Evolutionary conservation across 2,888 invertebrate genomes (phyloP).

Genomic region (Pollenia angustigena): DNA sequence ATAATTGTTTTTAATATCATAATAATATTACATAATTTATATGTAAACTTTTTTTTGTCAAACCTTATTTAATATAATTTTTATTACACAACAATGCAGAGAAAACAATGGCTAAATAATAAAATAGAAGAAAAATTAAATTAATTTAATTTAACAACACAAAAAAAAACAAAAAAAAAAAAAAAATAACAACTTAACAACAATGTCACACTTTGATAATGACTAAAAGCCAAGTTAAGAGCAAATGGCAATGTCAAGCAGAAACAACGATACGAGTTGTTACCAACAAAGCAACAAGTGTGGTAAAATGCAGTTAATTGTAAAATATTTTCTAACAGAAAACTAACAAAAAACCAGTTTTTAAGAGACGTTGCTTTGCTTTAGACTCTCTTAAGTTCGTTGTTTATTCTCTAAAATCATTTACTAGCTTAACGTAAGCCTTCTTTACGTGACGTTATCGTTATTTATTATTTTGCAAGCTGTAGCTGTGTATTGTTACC

Average conservation of each 20-base stretch:
- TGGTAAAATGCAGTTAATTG: conserved; percentile 23
- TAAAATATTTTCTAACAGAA: not conserved
- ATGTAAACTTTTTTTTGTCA: not conserved
- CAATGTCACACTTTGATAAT: conserved; percentile 35
- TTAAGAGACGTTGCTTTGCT: conserved; percentile 5
- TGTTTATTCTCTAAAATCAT: conserved; percentile 44
- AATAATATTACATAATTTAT: conserved; percentile 13
- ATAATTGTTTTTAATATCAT: not conserved
- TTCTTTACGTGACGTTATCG: conserved; percentile 49
- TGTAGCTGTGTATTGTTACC: not conserved
- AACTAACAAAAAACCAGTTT: not conserved
- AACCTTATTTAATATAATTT: not conserved
- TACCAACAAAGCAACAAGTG: conserved; percentile 34
- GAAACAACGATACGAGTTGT: not conserved
- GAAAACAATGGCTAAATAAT: not conserved
- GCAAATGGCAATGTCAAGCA: conserved; percentile 12
- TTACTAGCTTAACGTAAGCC: conserved; percentile 34
- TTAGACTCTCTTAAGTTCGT: conserved; percentile 2
- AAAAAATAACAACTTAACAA: not conserved
- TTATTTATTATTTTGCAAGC: not conserved
- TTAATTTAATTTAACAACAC: not conserved
- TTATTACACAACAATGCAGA: conserved; percentile 13
- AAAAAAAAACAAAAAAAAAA: too few relatives aligned
- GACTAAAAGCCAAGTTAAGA: conserved; percentile 17
- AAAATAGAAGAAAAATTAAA: not conserved